These are phyloP conservation scores for Bombyx mori DNA, from an alignment of 1,140 invertebrate genomes.

Conservation along the genomic window DNA sequence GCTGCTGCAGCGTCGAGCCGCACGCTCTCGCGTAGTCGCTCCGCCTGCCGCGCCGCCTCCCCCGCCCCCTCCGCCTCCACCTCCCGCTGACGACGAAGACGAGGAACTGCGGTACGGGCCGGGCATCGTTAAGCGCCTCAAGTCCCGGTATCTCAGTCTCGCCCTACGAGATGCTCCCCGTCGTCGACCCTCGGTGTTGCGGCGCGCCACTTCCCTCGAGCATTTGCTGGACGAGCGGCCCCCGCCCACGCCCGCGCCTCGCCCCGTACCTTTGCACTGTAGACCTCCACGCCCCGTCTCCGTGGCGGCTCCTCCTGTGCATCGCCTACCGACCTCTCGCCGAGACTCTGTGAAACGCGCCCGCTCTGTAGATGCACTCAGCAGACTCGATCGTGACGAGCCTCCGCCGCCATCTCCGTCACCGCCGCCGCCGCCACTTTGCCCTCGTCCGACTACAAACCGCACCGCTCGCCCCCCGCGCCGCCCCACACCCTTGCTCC, in stretches of 20 bases:
- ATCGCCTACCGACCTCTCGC: slow-evolving; percentile 53
- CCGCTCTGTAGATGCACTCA: slow-evolving; percentile 85
- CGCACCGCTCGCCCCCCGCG: slow-evolving; percentile 69
- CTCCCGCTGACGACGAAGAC: slow-evolving; percentile 55
- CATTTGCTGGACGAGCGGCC: slow-evolving; percentile 81
- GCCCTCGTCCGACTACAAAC: slow-evolving; percentile 72
- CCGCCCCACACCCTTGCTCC: slow-evolving; percentile 78
- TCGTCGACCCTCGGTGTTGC: slow-evolving; percentile 76
- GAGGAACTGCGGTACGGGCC: slow-evolving; percentile 92
- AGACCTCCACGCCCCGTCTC: slow-evolving; percentile 40
- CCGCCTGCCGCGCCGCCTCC: slow-evolving; percentile 29
- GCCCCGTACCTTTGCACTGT: slow-evolving; percentile 22
- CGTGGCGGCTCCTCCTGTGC: slow-evolving; percentile 66
- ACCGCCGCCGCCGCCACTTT: slow-evolving; percentile 26
- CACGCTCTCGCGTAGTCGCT: slow-evolving; percentile 25
- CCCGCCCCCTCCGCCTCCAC: slow-evolving; percentile 37
- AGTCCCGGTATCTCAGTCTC: slow-evolving; percentile 87
- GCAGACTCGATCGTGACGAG: slow-evolving; percentile 72
- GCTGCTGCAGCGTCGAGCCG: slow-evolving; percentile 76
- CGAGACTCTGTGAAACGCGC: slow-evolving; percentile 85
- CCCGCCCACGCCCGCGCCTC: slow-evolving; percentile 41
- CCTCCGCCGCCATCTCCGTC: slow-evolving; percentile 22
- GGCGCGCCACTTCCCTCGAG: slow-evolving; percentile 87
- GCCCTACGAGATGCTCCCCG: slow-evolving; percentile 79
- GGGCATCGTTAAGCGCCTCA: slow-evolving; percentile 89